Evolutionary conservation across 2,113 vertebrate genomes (phyloP).

Genomic region (Chionomys nivalis): DNA sequence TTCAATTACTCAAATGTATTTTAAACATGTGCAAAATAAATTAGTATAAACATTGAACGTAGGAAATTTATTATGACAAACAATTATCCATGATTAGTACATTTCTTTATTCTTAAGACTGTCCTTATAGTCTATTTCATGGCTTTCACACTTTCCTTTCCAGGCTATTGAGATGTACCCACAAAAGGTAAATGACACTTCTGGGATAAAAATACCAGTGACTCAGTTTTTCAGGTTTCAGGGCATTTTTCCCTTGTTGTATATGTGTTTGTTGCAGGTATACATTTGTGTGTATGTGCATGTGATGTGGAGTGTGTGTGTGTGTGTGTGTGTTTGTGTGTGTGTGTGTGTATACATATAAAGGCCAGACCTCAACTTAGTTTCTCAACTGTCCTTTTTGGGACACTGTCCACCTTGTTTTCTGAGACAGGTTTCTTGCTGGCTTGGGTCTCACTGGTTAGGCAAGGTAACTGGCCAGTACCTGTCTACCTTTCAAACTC

Average conservation of each 20-base stretch:
- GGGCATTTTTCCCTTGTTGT: background rate
- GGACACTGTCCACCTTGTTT: too few relatives aligned
- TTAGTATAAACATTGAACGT: background rate
- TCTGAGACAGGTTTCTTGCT: too few relatives aligned
- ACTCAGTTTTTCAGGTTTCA: background rate
- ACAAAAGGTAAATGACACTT: background rate
- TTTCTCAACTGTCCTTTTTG: too few relatives aligned
- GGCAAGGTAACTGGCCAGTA: background rate
- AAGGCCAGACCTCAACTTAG: too few relatives aligned
- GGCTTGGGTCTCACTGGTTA: too few relatives aligned
- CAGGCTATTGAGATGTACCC: background rate
- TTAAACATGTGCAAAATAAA: background rate
- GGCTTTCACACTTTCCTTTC: background rate
- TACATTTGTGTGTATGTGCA: background rate
- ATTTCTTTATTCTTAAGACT: background rate
- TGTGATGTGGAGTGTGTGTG: background rate
- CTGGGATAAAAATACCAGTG: background rate
- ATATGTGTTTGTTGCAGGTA: background rate
- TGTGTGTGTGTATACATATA: too few relatives aligned
- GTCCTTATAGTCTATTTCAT: background rate
- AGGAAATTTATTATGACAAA: background rate
- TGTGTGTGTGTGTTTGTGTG: too few relatives aligned
- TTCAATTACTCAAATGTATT: background rate
- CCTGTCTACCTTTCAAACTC: background rate
- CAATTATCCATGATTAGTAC: background rate